Evolutionary conservation across 2,888 invertebrate genomes (phyloP).

Genomic region (Acheta domesticus): DNA sequence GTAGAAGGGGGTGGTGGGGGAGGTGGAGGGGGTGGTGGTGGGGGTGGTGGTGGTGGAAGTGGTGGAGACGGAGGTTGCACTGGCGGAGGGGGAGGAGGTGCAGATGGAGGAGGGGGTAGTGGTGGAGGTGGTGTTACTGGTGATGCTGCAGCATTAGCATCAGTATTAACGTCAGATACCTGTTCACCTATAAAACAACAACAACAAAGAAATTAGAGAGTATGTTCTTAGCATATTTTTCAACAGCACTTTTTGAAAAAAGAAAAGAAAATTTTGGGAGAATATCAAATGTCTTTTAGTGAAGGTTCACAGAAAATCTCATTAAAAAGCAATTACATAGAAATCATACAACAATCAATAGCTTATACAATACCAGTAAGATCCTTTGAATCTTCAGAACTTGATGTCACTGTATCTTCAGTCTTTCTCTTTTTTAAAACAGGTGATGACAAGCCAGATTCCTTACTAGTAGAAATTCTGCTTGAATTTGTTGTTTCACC

Average conservation of each 20-base stretch:
- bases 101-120: too few species aligned
- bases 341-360: too few species aligned
- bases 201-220: too few species aligned
- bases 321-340: too few species aligned
- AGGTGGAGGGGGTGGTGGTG: not conserved
- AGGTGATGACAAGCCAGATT: not conserved
- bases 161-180: not conserved
- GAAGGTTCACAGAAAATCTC: too few species aligned
- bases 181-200: not conserved
- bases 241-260: too few species aligned
- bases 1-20: not conserved
- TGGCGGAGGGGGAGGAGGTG: not conserved
- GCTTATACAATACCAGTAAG: too few species aligned
- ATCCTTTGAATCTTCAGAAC: constrained; percentile 36
- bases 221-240: too few species aligned
- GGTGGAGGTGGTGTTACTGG: too few species aligned
- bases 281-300: too few species aligned
- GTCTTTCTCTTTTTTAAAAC: constrained; percentile 27
- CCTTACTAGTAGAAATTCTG: not conserved
- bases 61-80: constrained; percentile 21
- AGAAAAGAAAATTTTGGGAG: too few species aligned
- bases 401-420: constrained; percentile 27
- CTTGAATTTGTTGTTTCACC: constrained; percentile 31
- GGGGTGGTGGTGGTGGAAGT: too few species aligned
- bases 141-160: not conserved